Evolutionary conservation across 2,888 invertebrate genomes (phyloP), one percentile per base, ranked within the genome.

Genomic region (Norana najaformis): DNA sequence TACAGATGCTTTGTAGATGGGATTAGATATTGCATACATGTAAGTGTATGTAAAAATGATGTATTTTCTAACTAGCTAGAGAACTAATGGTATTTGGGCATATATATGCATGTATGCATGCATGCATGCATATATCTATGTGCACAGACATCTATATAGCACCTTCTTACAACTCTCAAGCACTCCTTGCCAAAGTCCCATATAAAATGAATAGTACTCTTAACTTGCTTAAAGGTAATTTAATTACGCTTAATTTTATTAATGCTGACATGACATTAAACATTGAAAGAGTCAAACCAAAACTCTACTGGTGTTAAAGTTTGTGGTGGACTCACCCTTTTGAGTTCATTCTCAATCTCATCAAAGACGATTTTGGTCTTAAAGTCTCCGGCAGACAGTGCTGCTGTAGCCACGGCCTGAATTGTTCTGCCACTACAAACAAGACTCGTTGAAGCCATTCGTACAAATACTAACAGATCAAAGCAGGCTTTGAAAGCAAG

Each of bases 311-410:
- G n/a, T n/a, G 1, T 11, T n/a, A n/a, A 53, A 30, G 30, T 30
- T 53, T 53, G 53, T 53, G 53, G 30, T 5, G 53, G 20, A 83
- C 90, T 88, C n/a, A 92, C 92, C 91, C 89, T 89, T 41, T 90
- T 69, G 8, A 92, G 90, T n/a, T 89, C 85, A 38, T 91, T 88
- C 53, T 90, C 91, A 69, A 92, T 92, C 37, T 83, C 69, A 37
- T 92, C 91, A 89, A 92, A 92, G 83, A 92, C 89, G 37, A 91
- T 82, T 20, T 89, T 88, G 23, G 91, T n/a, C 69, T 92, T 90
- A 90, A 92, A 92, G 88, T 91, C 91, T 3, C 82, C 89, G 4
- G 90, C 18, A 6, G 88, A 83, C 39, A 82, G 18, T 1, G 89
- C 89, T 20, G 38, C 83, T 11, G 89, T 89, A 16, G 89, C 34